Evolutionary conservation across 2,113 vertebrate species (phyloP).

Genomic region (Pteronura brasiliensis): DNA sequence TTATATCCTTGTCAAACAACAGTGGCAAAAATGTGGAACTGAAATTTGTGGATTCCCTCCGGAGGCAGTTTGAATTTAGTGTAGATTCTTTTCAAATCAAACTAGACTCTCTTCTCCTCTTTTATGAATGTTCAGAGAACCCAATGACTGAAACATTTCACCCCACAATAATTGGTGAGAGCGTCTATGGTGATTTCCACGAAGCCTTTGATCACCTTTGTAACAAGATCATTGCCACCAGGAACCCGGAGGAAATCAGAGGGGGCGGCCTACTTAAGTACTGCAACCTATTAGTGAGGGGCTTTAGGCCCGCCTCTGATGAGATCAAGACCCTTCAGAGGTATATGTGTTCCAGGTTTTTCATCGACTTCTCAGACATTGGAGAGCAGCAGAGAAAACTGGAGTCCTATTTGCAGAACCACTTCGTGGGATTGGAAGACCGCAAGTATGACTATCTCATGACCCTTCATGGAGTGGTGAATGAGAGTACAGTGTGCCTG

Average conservation of each 20-base stretch:
- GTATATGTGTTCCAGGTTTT: slow-evolving; percentile 99
- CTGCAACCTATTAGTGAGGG: slow-evolving; percentile 98
- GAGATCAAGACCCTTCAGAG: slow-evolving; percentile 99
- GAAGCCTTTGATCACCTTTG: slow-evolving; percentile 96
- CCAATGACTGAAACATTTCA: slow-evolving; percentile 98
- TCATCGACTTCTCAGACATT: slow-evolving; percentile 99
- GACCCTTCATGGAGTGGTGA: slow-evolving; percentile 97
- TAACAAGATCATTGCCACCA: slow-evolving; percentile 96
- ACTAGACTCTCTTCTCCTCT: slow-evolving; percentile 97
- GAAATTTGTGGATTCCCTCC: slow-evolving; percentile 98
- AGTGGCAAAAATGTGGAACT: slow-evolving; percentile 98
- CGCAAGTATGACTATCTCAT: slow-evolving; percentile 99
- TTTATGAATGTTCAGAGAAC: slow-evolving; percentile 98
- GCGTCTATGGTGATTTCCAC: slow-evolving; percentile 95
- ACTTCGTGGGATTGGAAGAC: slow-evolving; percentile 99
- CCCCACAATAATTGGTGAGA: slow-evolving; percentile 97
- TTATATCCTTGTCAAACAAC: slow-evolving; percentile 99
- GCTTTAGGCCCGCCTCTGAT: slow-evolving; percentile 93
- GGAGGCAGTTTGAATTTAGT: slow-evolving; percentile 99
- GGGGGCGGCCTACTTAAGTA: slow-evolving; percentile 99
- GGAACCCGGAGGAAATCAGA: slow-evolving; percentile 98
- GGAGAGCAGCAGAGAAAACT: slow-evolving; percentile 98
- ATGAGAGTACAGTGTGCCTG: slow-evolving; percentile 99
- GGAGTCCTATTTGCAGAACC: slow-evolving; percentile 99
- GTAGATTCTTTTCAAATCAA: slow-evolving; percentile 99